Conservation (phyloP, 2,797 vertebrate genomes). For the Acestrorhynchus altus region DNA sequence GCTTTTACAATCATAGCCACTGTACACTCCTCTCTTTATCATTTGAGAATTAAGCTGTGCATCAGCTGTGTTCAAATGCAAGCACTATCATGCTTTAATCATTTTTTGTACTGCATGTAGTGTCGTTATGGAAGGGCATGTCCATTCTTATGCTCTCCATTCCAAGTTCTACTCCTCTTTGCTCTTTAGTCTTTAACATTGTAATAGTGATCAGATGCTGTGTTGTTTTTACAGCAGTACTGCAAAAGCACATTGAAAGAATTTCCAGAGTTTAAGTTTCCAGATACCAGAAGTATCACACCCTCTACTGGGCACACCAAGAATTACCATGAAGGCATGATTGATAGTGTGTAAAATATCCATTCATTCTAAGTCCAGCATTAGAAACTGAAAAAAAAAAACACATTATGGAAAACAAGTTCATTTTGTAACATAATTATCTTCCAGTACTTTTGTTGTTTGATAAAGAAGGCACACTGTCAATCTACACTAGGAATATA, state of each 20-base stretch:
- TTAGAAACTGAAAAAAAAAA: no score
- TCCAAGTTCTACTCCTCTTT: neutral
- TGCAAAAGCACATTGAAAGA: neutral
- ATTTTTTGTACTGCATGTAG: conserved; percentile 29
- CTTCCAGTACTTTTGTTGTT: neutral
- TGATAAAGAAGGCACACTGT: neutral
- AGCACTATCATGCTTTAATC: conserved; percentile 45
- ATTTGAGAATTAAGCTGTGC: conserved; percentile 42
- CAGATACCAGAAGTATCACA: conserved; percentile 19
- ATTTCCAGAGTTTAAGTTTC: no score
- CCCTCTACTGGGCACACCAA: conserved; percentile 54
- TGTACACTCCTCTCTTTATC: conserved; percentile 21
- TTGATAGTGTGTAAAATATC: neutral
- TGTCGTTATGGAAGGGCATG: conserved; percentile 20
- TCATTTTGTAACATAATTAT: neutral
- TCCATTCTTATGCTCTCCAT: conserved; percentile 27
- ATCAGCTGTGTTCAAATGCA: conserved; percentile 38
- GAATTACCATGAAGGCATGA: neutral
- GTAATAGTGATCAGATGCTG: conserved; percentile 12
- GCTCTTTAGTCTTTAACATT: conserved; percentile 30
- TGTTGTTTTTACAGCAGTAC: conserved; percentile 1
- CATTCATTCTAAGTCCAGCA: no score
- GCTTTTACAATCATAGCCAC: conserved; percentile 12
- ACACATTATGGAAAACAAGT: no score
- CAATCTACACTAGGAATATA: neutral